Evolutionary conservation across 2,113 vertebrate genomes (phyloP).

Genomic region (Ploceus nigricollis): DNA sequence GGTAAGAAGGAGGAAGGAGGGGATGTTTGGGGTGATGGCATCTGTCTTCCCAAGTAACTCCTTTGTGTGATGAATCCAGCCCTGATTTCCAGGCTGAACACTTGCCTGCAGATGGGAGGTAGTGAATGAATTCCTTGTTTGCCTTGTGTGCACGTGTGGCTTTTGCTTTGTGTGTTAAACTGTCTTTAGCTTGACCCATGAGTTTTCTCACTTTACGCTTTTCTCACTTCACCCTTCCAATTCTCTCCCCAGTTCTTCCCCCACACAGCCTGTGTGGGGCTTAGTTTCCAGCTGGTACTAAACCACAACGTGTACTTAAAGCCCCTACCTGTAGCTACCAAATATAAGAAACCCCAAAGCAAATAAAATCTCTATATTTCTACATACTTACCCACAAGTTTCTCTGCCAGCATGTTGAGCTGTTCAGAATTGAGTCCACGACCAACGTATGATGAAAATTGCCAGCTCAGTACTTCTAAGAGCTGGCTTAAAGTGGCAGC

Average conservation of each 20-base stretch:
- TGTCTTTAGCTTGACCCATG: neutral
- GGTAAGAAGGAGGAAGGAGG: neutral
- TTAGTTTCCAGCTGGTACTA: neutral
- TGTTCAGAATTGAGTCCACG: conserved; percentile 92
- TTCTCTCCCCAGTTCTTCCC: neutral
- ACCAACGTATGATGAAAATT: conserved; percentile 89
- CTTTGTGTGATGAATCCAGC: neutral
- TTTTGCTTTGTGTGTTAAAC: neutral
- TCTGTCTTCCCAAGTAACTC: neutral
- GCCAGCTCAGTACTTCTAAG: conserved; percentile 94
- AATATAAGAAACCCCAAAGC: neutral
- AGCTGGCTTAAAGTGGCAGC: conserved; percentile 87
- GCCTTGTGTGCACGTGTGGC: neutral
- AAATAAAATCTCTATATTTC: neutral
- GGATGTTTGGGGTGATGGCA: neutral
- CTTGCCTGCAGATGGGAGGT: neutral
- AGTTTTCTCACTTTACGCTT: neutral
- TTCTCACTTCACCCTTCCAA: neutral
- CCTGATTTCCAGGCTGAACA: neutral
- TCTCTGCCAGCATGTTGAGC: conserved; percentile 90
- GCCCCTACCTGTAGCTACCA: neutral
- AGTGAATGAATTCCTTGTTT: neutral
- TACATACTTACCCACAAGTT: conserved; percentile 81
- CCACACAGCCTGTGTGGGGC: no score
- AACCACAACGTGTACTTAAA: neutral